Evolutionary conservation across 2,113 vertebrate species (phyloP).

Genomic region (Cavia aperea): DNA sequence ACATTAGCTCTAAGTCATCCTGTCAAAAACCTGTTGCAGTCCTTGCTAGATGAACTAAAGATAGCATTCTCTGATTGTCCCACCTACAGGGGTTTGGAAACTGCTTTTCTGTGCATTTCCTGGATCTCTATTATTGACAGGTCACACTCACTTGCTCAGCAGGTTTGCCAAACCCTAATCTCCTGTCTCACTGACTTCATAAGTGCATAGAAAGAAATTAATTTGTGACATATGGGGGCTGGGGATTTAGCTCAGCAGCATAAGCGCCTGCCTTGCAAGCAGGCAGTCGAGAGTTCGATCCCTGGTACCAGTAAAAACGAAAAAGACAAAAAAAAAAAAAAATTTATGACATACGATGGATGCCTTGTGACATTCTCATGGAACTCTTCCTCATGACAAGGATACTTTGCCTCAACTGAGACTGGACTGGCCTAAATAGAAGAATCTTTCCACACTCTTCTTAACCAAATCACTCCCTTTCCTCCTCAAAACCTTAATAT

Average conservation of each 20-base stretch:
- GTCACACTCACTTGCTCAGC: neutral
- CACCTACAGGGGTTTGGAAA: neutral
- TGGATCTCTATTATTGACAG: neutral
- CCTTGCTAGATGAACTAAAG: neutral
- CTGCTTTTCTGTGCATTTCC: neutral
- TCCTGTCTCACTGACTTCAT: neutral
- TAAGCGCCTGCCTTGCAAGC: too few species aligned
- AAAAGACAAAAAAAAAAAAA: too few species aligned
- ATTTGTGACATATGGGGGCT: neutral
- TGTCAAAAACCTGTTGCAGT: neutral
- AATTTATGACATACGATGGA: neutral
- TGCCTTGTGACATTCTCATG: neutral
- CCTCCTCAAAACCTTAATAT: conserved; percentile 22
- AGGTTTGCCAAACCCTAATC: neutral
- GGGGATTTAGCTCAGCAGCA: too few species aligned
- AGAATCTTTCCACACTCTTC: neutral
- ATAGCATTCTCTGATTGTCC: neutral
- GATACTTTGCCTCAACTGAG: neutral
- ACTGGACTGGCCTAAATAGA: conserved; percentile 11
- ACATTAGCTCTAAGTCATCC: neutral
- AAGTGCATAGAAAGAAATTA: neutral
- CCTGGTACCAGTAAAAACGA: too few species aligned
- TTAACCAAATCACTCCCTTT: neutral
- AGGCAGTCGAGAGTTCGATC: too few species aligned
- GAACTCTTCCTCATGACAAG: neutral